Evolutionary conservation across 2,888 invertebrate genomes (phyloP).

Genomic region (Clusia tigrina): DNA sequence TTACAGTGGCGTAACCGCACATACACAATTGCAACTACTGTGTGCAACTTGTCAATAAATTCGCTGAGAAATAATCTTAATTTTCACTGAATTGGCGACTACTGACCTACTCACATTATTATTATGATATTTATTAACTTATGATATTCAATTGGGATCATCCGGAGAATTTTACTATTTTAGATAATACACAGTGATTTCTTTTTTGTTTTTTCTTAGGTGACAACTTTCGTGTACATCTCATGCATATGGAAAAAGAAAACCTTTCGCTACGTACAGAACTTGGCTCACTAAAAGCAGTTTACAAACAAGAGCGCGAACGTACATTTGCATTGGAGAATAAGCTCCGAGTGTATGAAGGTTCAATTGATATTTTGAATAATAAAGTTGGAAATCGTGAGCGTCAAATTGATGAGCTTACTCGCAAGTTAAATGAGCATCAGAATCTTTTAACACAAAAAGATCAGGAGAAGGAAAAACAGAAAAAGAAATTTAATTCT

Average conservation of each 20-base stretch:
- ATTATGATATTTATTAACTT: too few relatives aligned
- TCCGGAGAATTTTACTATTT: too few relatives aligned
- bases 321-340: slow-evolving; percentile 73
- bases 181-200: too few relatives aligned
- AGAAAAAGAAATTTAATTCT: slow-evolving; percentile 71
- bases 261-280: slow-evolving; percentile 74
- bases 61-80: too few relatives aligned
- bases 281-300: slow-evolving; percentile 71
- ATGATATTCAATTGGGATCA: too few relatives aligned
- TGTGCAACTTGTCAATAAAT: too few relatives aligned
- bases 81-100: too few relatives aligned
- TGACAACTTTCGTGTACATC: slow-evolving; percentile 71
- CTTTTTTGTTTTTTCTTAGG: slow-evolving; percentile 64
- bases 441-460: slow-evolving; percentile 71
- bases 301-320: slow-evolving; percentile 74
- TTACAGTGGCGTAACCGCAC: too few relatives aligned
- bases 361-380: slow-evolving; percentile 69
- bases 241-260: slow-evolving; percentile 77
- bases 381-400: slow-evolving; percentile 73
- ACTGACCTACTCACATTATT: too few relatives aligned
- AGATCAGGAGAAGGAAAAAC: slow-evolving; percentile 72
- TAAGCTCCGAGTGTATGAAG: slow-evolving; percentile 73
- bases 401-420: slow-evolving; percentile 70
- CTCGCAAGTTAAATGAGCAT: slow-evolving; percentile 72
- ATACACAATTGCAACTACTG: too few relatives aligned